Conservation (phyloP, 35 echinoderm and acorn worm species). For the Heliocidaris erythrogramma region DNA sequence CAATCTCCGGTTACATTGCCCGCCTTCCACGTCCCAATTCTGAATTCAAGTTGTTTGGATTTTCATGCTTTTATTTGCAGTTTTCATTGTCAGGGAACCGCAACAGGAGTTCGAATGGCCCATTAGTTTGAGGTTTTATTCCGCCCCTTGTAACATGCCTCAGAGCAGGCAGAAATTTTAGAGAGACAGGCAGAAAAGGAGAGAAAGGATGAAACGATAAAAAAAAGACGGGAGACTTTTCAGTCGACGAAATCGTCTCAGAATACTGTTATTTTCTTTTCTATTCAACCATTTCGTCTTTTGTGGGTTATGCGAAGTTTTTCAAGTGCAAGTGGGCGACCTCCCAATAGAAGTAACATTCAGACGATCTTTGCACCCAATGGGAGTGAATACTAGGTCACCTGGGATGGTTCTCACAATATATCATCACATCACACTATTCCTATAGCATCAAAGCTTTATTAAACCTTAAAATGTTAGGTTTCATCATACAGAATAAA, state of each 20-base stretch:
- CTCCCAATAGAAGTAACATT: neutral
- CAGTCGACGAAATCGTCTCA: neutral
- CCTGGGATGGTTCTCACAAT: neutral
- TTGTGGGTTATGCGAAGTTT: neutral
- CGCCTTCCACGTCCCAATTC: conserved; percentile 33
- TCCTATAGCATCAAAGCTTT: neutral
- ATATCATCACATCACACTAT: neutral
- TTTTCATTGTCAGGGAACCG: conserved; percentile 5
- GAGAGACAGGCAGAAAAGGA: neutral
- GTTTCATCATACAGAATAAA: too few species aligned
- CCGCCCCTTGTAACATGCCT: conserved; percentile 31
- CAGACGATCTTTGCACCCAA: neutral
- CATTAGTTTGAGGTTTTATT: conserved; percentile 46
- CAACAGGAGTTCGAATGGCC: conserved; percentile 49
- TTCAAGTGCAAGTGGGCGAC: neutral
- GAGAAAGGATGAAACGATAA: neutral
- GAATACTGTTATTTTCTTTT: conserved; percentile 38
- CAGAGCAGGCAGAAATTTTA: neutral
- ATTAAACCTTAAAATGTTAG: neutral
- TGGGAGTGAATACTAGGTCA: neutral
- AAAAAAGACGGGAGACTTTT: neutral
- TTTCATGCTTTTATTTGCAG: conserved; percentile 46
- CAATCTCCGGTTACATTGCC: conserved; percentile 39
- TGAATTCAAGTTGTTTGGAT: conserved; percentile 43
- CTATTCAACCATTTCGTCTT: conserved; percentile 9